A percentile compares a stretch with the other conserved stretches of the same genome.
Conservation (phyloP, 2,797 vertebrate species). For the Lacerta agilis region DNA sequence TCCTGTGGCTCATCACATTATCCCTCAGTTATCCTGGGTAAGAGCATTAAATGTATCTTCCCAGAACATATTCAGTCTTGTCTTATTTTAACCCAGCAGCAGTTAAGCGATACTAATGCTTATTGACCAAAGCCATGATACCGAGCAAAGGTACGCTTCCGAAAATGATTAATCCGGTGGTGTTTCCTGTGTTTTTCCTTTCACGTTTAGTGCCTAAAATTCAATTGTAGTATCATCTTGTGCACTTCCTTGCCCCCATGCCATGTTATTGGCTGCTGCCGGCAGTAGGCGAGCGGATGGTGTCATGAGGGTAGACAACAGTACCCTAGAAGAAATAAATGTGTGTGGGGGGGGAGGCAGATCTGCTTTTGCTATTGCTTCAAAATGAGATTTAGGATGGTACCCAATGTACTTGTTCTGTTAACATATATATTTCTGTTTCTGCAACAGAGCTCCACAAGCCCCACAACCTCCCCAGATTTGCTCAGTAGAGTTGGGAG, state of each 20-base stretch:
- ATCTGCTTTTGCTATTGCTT: background rate
- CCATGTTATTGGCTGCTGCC: background rate
- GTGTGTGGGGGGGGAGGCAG: too few species aligned
- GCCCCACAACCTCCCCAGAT: too few species aligned
- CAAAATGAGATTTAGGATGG: background rate
- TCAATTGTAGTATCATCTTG: background rate
- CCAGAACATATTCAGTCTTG: background rate
- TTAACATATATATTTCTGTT: too few species aligned
- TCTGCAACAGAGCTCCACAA: too few species aligned
- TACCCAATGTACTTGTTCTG: background rate
- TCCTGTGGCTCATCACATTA: background rate
- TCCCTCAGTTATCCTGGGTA: background rate
- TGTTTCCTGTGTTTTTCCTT: background rate
- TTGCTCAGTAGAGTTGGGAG: too few species aligned
- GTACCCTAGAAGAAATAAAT: background rate
- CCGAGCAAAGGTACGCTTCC: background rate
- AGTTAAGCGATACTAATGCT: background rate
- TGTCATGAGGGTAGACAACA: background rate
- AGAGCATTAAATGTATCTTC: background rate
- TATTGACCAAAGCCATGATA: background rate
- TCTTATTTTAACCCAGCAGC: background rate
- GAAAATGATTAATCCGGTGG: background rate
- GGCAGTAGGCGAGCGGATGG: background rate
- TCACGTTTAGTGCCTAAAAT: background rate
- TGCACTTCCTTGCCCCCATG: too few species aligned